These are phyloP conservation scores for Athalia rosae DNA, from an alignment of 2,888 invertebrate genomes.

Conservation along the genomic window DNA sequence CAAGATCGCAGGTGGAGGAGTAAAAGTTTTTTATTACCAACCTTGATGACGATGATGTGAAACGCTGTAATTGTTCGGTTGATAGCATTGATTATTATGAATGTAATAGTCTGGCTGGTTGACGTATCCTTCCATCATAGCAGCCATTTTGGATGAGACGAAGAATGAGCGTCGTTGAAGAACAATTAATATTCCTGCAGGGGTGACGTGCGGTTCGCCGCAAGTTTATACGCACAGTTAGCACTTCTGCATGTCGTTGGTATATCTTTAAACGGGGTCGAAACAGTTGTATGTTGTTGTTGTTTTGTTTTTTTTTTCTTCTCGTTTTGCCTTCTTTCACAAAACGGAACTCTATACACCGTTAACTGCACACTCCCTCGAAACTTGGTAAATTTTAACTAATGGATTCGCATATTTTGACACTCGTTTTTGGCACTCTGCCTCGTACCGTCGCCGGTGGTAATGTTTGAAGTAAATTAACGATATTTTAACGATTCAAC, in stretches of 20 bases:
- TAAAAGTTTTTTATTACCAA: neutral
- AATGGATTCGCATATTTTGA: constrained; percentile 45
- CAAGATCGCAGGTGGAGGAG: too few species aligned
- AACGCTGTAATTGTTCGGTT: constrained; percentile 15
- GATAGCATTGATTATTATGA: constrained; percentile 36
- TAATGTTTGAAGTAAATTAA: constrained; percentile 38
- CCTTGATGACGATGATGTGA: constrained; percentile 24
- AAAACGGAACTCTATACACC: too few species aligned
- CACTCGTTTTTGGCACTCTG: constrained; percentile 36
- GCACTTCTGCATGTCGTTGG: constrained; percentile 19
- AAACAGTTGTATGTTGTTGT: neutral
- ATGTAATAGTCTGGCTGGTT: constrained; percentile 35
- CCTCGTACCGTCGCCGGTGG: constrained; percentile 25
- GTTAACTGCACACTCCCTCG: neutral
- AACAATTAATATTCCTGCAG: constrained; percentile 7
- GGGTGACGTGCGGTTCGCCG: neutral
- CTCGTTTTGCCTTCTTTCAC: too few species aligned
- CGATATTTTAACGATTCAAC: constrained; percentile 43
- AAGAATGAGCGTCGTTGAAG: neutral
- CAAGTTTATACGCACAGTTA: neutral
- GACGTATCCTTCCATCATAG: constrained; percentile 38
- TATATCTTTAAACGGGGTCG: neutral
- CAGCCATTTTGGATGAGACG: constrained; percentile 5
- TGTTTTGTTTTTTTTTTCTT: constrained; percentile 5
- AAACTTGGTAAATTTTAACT: constrained; percentile 6